Percentiles rank a stretch among this genome's conserved stretches.
These are phyloP conservation scores for Drosophila lacertosa DNA, from an alignment of 1,140 invertebrate genomes.

Conservation along the genomic window DNA sequence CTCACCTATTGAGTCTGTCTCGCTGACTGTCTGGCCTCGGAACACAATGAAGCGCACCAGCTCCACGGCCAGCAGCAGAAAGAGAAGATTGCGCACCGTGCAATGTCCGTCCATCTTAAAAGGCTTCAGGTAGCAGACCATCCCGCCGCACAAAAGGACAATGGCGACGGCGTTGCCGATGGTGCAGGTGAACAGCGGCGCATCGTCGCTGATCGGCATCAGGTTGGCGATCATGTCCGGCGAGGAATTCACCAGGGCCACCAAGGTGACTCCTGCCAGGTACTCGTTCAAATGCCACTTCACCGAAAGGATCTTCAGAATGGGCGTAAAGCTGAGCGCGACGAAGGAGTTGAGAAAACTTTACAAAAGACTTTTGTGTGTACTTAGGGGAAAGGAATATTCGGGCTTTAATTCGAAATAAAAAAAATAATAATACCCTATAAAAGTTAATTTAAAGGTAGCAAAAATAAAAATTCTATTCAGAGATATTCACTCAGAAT, in stretches of 20 bases:
- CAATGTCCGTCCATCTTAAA: slow-evolving; percentile 47
- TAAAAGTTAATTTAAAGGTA: too few relatives aligned
- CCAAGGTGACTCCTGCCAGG: slow-evolving; percentile 45
- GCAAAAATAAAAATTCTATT: too few relatives aligned
- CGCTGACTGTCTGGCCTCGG: background rate
- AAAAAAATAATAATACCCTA: too few relatives aligned
- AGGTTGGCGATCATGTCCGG: slow-evolving; percentile 52
- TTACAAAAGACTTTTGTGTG: too few relatives aligned
- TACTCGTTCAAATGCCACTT: slow-evolving; percentile 50
- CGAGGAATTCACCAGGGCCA: slow-evolving; percentile 39
- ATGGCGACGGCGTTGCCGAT: slow-evolving; percentile 25
- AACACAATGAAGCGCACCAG: slow-evolving; percentile 11
- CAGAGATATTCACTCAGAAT: too few relatives aligned
- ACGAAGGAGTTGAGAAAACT: too few relatives aligned
- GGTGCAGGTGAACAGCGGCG: slow-evolving; percentile 20
- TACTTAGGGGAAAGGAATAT: too few relatives aligned
- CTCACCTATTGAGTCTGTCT: slow-evolving; percentile 15
- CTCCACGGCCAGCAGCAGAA: slow-evolving; percentile 32
- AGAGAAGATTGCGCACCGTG: slow-evolving; percentile 41
- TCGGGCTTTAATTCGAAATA: too few relatives aligned
- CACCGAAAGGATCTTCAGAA: slow-evolving; percentile 44
- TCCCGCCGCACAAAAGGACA: slow-evolving; percentile 48
- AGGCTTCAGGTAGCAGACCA: slow-evolving; percentile 47
- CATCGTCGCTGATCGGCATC: slow-evolving; percentile 11
- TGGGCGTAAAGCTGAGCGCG: slow-evolving; percentile 45